A percentile compares a stretch with the other conserved stretches of the same genome.
phyloP scores from a whole-genome alignment of 2,888 invertebrate genomes.

The Mycalesis mineus region DNA sequence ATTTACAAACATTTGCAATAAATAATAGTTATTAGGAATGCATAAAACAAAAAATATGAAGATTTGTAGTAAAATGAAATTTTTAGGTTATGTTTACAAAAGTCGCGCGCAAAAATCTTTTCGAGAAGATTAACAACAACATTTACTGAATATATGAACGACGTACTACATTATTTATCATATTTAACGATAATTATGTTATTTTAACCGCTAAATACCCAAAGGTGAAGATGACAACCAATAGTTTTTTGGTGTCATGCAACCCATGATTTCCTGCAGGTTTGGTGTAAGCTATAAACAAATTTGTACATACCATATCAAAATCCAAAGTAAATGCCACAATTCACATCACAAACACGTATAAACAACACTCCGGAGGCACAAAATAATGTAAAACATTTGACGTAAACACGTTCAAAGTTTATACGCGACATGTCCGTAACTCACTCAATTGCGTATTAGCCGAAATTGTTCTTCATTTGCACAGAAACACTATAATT shows the following conservation, averaged over 20 bases:
- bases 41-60: background rate
- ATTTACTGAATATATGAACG: background rate
- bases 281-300: slow-evolving; percentile 27
- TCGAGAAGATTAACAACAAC: background rate
- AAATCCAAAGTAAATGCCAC: slow-evolving; percentile 40
- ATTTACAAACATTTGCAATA: background rate
- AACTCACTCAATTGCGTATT: slow-evolving; percentile 27
- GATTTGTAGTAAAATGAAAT: slow-evolving; percentile 15
- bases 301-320: slow-evolving; percentile 44
- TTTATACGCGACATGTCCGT: slow-evolving; percentile 33
- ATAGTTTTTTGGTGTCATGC: slow-evolving; percentile 51
- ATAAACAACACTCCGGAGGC: slow-evolving; percentile 40
- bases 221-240: slow-evolving; percentile 53
- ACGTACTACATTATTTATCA: background rate
- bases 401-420: slow-evolving; percentile 66
- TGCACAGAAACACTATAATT: slow-evolving; percentile 10
- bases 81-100: slow-evolving; percentile 76
- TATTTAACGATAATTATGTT: background rate
- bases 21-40: background rate
- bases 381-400: slow-evolving; percentile 53
- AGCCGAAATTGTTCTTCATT: slow-evolving; percentile 9
- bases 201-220: slow-evolving; percentile 34
- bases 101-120: slow-evolving; percentile 32
- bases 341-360: slow-evolving; percentile 41
- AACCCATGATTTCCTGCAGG: slow-evolving; percentile 27